Evolutionary conservation across 1,140 invertebrate species (phyloP).

Genomic region (Muscidifurax raptorellus): DNA sequence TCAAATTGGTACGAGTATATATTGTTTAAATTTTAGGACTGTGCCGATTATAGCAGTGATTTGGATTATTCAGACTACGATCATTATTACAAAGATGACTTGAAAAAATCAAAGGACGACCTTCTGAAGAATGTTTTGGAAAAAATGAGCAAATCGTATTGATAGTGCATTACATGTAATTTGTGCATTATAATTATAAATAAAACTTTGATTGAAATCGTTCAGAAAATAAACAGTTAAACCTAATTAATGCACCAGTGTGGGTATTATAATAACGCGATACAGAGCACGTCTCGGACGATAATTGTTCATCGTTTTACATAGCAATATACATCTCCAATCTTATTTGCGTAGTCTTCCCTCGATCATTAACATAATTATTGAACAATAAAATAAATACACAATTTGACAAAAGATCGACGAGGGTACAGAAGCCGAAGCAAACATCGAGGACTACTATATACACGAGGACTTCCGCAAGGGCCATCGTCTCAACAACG

Average conservation of each 20-base stretch:
- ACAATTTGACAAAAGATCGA: slow-evolving; percentile 62
- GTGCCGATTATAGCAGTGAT: too few relatives aligned
- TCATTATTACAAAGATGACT: neutral
- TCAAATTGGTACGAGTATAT: too few relatives aligned
- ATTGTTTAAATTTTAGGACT: too few relatives aligned
- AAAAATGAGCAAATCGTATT: neutral
- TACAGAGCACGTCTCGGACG: neutral
- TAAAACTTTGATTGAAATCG: too few relatives aligned
- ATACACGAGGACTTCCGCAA: slow-evolving; percentile 82
- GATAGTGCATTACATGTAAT: neutral
- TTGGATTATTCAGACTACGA: too few relatives aligned
- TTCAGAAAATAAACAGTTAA: too few relatives aligned
- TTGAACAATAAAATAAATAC: neutral
- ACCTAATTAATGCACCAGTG: too few relatives aligned
- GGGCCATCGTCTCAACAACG: slow-evolving; percentile 82
- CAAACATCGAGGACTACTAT: slow-evolving; percentile 82
- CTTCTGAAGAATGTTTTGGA: neutral
- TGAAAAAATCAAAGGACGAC: neutral
- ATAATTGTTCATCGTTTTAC: neutral
- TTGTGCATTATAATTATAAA: too few relatives aligned
- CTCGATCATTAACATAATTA: neutral
- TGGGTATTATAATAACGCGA: neutral
- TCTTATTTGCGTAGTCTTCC: neutral
- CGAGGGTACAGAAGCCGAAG: slow-evolving; percentile 82
- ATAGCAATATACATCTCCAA: neutral